Conservation (phyloP, 2,113 vertebrate species). For the Bambusicola thoracicus region DNA sequence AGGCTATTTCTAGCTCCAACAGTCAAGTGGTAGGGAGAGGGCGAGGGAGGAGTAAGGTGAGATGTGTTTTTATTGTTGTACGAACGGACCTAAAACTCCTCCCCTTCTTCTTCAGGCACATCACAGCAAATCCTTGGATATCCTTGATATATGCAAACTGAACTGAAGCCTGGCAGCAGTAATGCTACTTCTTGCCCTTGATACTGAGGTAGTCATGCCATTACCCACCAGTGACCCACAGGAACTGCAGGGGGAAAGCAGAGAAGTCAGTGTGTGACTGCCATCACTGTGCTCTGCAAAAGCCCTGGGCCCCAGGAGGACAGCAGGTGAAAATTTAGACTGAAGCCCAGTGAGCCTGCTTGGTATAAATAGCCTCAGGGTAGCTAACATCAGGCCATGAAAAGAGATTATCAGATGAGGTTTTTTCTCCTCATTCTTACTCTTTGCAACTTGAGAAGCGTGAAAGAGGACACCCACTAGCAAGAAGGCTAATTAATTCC, state of each 20-base stretch:
- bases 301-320: neutral
- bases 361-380: neutral
- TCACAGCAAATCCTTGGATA: neutral
- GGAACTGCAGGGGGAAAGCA: neutral
- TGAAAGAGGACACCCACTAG: conserved; percentile 30
- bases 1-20: neutral
- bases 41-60: neutral
- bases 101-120: neutral
- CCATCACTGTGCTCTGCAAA: neutral
- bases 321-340: neutral
- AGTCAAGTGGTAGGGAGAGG: neutral
- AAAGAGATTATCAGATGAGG: neutral
- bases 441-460: conserved; percentile 24
- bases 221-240: accelerated
- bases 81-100: too few relatives aligned
- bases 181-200: neutral
- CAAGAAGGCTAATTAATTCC: conserved; percentile 40
- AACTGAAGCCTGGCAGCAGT: neutral
- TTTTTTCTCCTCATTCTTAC: neutral
- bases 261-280: accelerated
- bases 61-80: neutral
- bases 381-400: neutral
- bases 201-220: accelerated
- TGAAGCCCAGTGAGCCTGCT: neutral
- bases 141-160: neutral